phyloP scores from a whole-genome alignment of 1,140 invertebrate genomes.

The Araneus ventricosus region DNA sequence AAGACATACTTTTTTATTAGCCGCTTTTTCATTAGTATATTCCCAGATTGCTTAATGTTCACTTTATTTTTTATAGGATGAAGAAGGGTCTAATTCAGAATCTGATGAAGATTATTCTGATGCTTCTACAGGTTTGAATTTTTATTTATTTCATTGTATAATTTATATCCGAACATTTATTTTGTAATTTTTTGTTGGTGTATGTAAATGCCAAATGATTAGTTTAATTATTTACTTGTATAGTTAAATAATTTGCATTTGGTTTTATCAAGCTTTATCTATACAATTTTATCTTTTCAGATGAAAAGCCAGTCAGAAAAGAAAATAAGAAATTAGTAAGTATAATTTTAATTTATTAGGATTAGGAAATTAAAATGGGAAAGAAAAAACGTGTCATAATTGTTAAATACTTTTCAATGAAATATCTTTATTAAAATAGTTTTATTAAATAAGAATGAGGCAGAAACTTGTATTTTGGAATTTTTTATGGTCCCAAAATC shows the following conservation, averaged over 20 bases:
- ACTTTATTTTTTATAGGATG: neutral
- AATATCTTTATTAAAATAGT: no score
- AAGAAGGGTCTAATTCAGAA: neutral
- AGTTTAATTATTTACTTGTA: neutral
- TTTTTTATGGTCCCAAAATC: no score
- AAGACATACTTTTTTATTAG: no score
- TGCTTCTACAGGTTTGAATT: neutral
- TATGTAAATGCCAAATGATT: neutral
- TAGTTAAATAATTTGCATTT: neutral
- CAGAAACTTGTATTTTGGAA: no score
- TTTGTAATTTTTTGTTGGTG: neutral
- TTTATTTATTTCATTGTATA: neutral
- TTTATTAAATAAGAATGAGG: no score
- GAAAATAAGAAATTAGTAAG: constrained; percentile 17
- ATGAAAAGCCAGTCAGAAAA: neutral
- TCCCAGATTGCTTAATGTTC: no score
- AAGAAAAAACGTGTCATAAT: no score
- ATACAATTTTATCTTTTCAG: neutral
- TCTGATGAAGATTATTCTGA: neutral
- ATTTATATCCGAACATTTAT: neutral
- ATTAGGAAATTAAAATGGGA: no score
- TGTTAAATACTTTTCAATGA: no score
- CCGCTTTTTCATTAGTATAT: no score
- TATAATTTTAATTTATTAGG: no score
- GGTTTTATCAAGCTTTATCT: neutral